phyloP scores from a whole-genome alignment of 2,113 vertebrate genomes.

The Megatriorchis doriae region DNA sequence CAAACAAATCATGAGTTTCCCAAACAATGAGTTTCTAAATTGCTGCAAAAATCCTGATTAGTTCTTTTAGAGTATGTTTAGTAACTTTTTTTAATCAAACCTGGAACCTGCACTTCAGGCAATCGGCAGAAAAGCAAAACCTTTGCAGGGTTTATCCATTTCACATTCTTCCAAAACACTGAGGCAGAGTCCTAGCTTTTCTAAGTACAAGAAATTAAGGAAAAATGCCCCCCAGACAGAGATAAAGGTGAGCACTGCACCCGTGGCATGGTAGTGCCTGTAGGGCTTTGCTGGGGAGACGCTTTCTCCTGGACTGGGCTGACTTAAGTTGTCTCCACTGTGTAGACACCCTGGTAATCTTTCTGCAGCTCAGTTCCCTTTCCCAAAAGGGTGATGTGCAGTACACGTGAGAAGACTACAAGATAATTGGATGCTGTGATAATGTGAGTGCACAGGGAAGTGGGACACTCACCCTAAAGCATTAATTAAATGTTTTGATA shows the following conservation, averaged over 20 bases:
- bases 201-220: accelerated
- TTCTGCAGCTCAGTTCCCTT: neutral
- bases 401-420: neutral
- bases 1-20: neutral
- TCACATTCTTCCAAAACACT: neutral
- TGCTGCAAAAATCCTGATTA: neutral
- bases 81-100: neutral
- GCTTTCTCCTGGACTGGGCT: neutral
- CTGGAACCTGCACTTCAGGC: neutral
- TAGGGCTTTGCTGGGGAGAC: neutral
- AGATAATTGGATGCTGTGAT: neutral
- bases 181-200: neutral
- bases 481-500: slow-evolving; percentile 19
- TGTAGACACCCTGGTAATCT: neutral
- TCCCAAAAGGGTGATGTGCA: neutral
- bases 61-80: neutral
- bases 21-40: neutral
- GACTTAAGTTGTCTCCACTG: neutral
- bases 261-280: neutral
- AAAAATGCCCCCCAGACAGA: neutral
- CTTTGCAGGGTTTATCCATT: neutral
- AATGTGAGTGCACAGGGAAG: neutral
- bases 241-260: neutral
- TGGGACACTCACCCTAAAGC: neutral
- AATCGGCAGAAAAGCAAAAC: neutral